Conservation (phyloP, 2,113 vertebrate species). For the Prolemur simus region DNA sequence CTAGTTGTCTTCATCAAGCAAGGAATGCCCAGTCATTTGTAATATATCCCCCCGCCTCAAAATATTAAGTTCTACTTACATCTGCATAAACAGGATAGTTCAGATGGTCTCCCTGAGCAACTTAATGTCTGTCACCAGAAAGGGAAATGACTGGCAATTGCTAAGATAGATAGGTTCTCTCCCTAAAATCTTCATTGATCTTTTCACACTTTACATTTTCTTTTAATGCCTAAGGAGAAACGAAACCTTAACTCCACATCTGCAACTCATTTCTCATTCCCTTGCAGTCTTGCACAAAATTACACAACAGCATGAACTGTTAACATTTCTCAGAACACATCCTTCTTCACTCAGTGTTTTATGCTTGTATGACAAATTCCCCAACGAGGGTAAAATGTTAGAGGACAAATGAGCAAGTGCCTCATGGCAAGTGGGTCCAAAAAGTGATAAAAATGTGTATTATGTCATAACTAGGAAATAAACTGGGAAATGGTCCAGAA, state of each 20-base stretch:
- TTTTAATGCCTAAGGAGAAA: background rate
- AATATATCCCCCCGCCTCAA: background rate
- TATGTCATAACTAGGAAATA: background rate
- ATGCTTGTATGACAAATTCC: background rate
- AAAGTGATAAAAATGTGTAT: background rate
- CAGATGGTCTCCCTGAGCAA: background rate
- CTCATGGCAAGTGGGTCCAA: background rate
- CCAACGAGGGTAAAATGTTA: background rate
- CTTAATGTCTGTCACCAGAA: background rate
- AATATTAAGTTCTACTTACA: background rate
- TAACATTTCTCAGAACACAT: background rate
- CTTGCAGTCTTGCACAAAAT: background rate
- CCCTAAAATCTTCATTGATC: background rate
- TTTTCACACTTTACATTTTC: background rate
- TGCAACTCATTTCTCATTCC: background rate
- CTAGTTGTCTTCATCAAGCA: background rate
- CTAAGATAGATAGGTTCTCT: background rate
- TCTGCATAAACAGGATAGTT: background rate
- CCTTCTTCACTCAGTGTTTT: background rate
- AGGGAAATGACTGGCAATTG: background rate
- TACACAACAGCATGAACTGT: background rate
- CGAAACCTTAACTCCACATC: background rate
- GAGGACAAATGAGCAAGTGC: background rate
- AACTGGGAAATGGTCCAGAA: background rate
- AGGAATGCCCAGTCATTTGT: background rate